Evolutionary conservation across 2,113 vertebrate genomes (phyloP), one percentile per base, ranked within the genome.

Genomic region (Bujurquina vittata): DNA sequence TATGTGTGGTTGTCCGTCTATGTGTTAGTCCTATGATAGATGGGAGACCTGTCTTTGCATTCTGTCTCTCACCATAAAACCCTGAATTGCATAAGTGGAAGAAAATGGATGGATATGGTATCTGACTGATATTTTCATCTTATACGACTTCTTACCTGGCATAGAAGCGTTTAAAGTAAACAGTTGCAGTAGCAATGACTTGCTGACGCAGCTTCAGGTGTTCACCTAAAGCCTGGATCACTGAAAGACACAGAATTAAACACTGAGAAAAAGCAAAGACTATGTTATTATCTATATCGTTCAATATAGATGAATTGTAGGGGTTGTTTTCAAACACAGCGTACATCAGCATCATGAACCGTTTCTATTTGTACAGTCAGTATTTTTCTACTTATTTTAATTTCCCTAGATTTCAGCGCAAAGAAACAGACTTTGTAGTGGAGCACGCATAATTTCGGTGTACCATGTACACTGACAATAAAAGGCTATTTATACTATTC

Each of bases 111-210:
- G 9, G 35, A 37, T 37, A 10, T 8, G 35, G 7, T 37, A 37
- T 37, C 35, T 37, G 35, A 37, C 2, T 37, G 1, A 37, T 37
- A 9, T 37, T 37, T 37, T 37, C 35, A 37, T 37, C 35, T 10
- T 9, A 7, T 37, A 37, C 35, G 7, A 37, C 35, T 37, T 9
- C 93, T 93, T 94, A 99, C 98, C 98, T 97, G 93, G 98, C 98
- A 95, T 99, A 99, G 95, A 99, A 99, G 88, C 98, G 98, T 95
- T 99, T 99, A 94, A 99, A 99, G 95, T 99, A 99, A 80, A 99
- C 98, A 7, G 98, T 99, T 89, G 98, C 98, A 55, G 98, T 99
- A 67, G 98, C 98, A 91, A 99, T 99, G 94, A 99, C 98, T 96
- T 99, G 98, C 93, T 99, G 98, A 94, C 98, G 96, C 94, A 99